These are phyloP conservation scores for Cavia porcellus DNA, from an alignment of 2,113 vertebrate genomes.

Conservation along the genomic window DNA sequence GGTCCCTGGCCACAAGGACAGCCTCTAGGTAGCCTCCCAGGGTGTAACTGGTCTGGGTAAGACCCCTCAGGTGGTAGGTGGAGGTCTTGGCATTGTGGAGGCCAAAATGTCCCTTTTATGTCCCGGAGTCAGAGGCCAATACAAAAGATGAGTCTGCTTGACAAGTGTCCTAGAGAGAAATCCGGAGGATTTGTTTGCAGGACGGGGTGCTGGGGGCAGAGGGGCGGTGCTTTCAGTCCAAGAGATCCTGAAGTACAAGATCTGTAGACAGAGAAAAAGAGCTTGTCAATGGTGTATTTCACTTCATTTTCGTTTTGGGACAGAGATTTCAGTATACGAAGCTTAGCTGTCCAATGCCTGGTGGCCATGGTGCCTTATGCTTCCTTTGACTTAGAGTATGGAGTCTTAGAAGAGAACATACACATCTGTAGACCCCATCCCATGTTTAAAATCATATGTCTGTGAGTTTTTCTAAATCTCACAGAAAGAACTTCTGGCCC, in stretches of 20 bases:
- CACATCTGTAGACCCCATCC: conserved; percentile 6
- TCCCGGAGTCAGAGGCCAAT: conserved; percentile 63
- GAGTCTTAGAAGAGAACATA: background rate
- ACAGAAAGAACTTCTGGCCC: too few species aligned
- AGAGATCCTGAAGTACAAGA: background rate
- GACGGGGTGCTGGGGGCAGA: background rate
- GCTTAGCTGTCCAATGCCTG: background rate
- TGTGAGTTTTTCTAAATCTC: background rate
- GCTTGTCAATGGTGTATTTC: background rate
- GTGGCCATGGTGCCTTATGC: background rate
- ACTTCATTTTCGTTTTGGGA: background rate
- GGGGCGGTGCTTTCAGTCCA: background rate
- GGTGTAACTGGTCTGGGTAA: background rate
- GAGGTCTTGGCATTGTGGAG: conserved; percentile 72
- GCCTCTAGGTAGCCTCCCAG: conserved; percentile 67
- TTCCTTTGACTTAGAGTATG: background rate
- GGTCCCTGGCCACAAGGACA: conserved; percentile 67
- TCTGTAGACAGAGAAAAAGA: conserved; percentile 3
- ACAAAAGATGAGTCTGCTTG: conserved; percentile 21
- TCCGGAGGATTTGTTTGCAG: background rate
- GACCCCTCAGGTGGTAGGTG: conserved; percentile 29
- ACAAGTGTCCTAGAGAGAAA: background rate
- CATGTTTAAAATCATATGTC: background rate
- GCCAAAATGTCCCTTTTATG: conserved; percentile 14
- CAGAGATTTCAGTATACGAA: background rate